Base-by-base conservation (phyloP, 2,113 vertebrate species). In the Catharus fuscescens region DNA sequence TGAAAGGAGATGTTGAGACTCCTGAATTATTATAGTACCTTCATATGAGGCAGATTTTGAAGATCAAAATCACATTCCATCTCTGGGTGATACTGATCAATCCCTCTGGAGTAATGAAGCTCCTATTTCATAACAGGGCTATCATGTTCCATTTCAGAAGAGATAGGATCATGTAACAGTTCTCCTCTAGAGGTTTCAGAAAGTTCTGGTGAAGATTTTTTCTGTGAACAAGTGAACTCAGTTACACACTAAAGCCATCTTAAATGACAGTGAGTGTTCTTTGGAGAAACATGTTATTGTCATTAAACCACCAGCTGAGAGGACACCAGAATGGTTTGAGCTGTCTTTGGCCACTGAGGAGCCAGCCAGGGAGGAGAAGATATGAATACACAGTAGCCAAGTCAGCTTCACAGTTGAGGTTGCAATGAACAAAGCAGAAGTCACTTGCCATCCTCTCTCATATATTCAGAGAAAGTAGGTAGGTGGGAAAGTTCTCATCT, bases 311-410 rank as follows among this genome's bases (percentile, higher is more conserved):
- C 94, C 97, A 73, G 80, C 90, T 52, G 98, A 99, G 57, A 98
- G 98, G 70, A 99, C 98, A 8, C 97, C 97, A 62, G 98, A 99
- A 95, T 96, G 97, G 25, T 97, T 98, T 73, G 96, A 99, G 65
- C 96, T 99, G 28, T 98, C 98, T 47, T 99, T 98, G 44, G 97
- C 99, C 77, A 97, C 96, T 26, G 48, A 98, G 44, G 95, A 98
- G 7, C 98, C 97, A 31, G 94, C 85, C 12, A 91, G 85, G 38
- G 97, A 98, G 26, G 97, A 97, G 97, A 97, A 86, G 81, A 90
- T 3, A 52, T 80, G 42, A 96, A 93, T 64, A 95, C 96, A 45
- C 94, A 97, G 78, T 95, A 97, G 67, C 96, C 98, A 93, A 97
- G 98, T 54, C 97, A 97, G n/a, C 98, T 98, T 81, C 95, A 88